Evolutionary conservation across 64 coral and sea anemone genomes (phyloP), one percentile per base, ranked within the genome.

Genomic region (Montipora foliosa): DNA sequence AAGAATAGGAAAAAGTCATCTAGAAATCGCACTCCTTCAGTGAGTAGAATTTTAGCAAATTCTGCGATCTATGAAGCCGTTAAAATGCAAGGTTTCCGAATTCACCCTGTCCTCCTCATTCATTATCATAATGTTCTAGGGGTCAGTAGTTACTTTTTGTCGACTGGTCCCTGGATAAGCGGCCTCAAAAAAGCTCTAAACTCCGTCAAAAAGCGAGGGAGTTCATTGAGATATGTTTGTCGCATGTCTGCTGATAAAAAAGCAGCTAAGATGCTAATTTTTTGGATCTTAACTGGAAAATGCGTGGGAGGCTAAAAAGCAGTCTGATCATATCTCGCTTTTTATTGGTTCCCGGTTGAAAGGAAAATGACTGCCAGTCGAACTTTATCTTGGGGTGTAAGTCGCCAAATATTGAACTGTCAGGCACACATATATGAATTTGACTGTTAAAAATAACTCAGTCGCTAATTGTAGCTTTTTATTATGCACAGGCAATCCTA

Each of bases 221-320:
- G 82, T 86, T 86, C 66, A 64, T 86, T 86, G 82, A 86, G 82
- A 86, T 86, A 86, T 72, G 67, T 86, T 86, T 71, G 66, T 64
- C 82, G 82, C 61, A 16, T 72, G 82, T 86, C 82, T 47, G 19
- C 16, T 46, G 82, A 86, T 86, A 86, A 72, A 72, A 72, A 86
- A 86, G 45, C 82, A 51, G 82, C 82, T 86, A 72, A 86, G 82
- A 86, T 86, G 82, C 82, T 86, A 86, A 86, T 86, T 86, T 86
- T 86, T 86, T n/a, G 44, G 15, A 68, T 84, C 81, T 84, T 84
- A 84, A 84, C 81, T 47, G 82, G 48, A 52, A 37, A 86, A 64
- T 86, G 82, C 82, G 82, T 86, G 82, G 82, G 82, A 49, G 82
- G 64, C 17, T 16, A 19, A 2, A 5, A 72, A 44, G 44, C 9